These are phyloP conservation scores for Pterophyllum scalare DNA, from an alignment of 2,113 vertebrate species.

Conservation along the genomic window DNA sequence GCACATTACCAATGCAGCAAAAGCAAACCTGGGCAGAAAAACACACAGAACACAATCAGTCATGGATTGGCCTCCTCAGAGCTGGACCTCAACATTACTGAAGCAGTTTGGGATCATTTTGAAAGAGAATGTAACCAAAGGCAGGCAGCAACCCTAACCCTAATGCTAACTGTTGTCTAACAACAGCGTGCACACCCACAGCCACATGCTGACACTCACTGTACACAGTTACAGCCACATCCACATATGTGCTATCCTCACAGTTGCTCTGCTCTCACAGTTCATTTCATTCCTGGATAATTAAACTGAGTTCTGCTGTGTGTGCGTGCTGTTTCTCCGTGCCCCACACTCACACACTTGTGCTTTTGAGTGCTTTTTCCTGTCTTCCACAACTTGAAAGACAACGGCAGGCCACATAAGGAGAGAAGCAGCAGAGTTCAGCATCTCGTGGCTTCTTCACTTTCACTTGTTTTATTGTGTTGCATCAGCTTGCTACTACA, in stretches of 20 bases:
- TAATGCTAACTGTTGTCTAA: constrained; percentile 3
- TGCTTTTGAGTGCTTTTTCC: constrained; percentile 21
- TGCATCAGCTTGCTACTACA: constrained; percentile 49
- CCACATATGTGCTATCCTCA: background rate
- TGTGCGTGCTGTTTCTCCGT: background rate
- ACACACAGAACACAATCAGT: too few relatives aligned
- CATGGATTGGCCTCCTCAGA: too few relatives aligned
- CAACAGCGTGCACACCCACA: background rate
- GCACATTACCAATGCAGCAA: too few relatives aligned
- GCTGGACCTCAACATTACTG: too few relatives aligned
- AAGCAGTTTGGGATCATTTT: too few relatives aligned
- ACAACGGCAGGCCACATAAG: constrained; percentile 3
- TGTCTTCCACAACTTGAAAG: constrained; percentile 8
- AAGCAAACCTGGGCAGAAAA: too few relatives aligned
- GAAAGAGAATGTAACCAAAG: too few relatives aligned
- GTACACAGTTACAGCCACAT: background rate
- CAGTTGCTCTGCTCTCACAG: constrained; percentile 23
- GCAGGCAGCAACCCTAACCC: too few relatives aligned
- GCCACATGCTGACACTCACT: background rate
- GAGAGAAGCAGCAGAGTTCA: constrained; percentile 24
- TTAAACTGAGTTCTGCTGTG: constrained; percentile 21
- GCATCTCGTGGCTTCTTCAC: constrained; percentile 6
- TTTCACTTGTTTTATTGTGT: constrained; percentile 40
- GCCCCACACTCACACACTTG: background rate
- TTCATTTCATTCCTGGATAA: constrained; percentile 43